These are phyloP conservation scores for Metallyticus violacea DNA, from an alignment of 2,888 invertebrate genomes.

Conservation along the genomic window DNA sequence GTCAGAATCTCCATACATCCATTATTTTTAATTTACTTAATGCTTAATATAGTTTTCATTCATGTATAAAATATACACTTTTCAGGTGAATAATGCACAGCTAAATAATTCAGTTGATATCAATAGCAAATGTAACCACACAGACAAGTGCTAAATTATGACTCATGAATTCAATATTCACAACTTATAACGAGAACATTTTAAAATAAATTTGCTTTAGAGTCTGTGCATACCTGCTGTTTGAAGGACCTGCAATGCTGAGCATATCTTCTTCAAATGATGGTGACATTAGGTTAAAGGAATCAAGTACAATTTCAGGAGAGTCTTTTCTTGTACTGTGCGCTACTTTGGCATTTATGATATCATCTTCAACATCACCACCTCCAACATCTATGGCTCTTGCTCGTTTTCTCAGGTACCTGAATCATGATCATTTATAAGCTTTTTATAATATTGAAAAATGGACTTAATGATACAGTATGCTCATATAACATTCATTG, in stretches of 20 bases:
- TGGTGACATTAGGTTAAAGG: not conserved
- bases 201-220: not conserved
- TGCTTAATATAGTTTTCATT: too few relatives aligned
- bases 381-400: not conserved
- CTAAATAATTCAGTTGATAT: too few relatives aligned
- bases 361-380: not conserved
- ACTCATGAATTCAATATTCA: too few relatives aligned
- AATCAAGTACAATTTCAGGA: not conserved
- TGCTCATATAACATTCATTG: too few relatives aligned
- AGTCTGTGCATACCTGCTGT: not conserved
- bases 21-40: too few relatives aligned
- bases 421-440: not conserved
- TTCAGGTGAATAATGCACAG: too few relatives aligned
- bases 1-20: too few relatives aligned
- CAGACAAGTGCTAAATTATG: too few relatives aligned
- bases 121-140: too few relatives aligned
- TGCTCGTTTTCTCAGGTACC: not conserved
- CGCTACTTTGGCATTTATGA: not conserved
- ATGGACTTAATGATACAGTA: too few relatives aligned
- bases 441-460: not conserved
- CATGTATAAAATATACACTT: too few relatives aligned
- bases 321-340: not conserved
- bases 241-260: not conserved
- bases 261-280: not conserved
- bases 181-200: too few relatives aligned